Percentiles rank a stretch among this genome's conserved stretches.
Evolutionary conservation across 2,888 invertebrate genomes (phyloP).

Genomic region (Watsonalla cultraria): DNA sequence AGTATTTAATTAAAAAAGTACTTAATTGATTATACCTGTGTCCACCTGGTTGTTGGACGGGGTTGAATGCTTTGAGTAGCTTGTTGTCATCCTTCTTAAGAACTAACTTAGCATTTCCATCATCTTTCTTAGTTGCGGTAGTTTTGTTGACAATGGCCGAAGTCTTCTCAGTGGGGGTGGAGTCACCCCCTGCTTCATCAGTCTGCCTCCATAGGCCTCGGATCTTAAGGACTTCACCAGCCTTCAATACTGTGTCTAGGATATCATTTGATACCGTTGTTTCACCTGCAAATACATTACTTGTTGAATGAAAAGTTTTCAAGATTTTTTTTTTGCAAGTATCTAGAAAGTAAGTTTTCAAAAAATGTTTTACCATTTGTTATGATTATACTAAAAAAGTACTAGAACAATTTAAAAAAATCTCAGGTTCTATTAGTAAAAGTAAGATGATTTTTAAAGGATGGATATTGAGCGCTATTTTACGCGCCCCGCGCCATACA

Average conservation of each 20-base stretch:
- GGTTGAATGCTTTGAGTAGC: constrained; percentile 59
- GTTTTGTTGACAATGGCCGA: constrained; percentile 44
- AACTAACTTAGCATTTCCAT: constrained; percentile 43
- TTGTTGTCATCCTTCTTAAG: constrained; percentile 70
- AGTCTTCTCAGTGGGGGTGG: constrained; percentile 49
- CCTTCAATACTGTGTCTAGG: constrained; percentile 87
- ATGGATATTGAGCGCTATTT: too few relatives aligned
- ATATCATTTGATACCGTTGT: constrained; percentile 92
- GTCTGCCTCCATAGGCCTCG: constrained; percentile 88
- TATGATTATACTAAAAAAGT: too few relatives aligned
- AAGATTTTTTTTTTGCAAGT: too few relatives aligned
- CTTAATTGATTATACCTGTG: constrained; percentile 48
- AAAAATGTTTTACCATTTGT: too few relatives aligned
- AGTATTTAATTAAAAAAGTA: too few relatives aligned
- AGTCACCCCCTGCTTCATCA: constrained; percentile 62
- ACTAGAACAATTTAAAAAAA: too few relatives aligned
- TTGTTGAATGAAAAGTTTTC: too few relatives aligned
- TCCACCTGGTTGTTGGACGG: constrained; percentile 46
- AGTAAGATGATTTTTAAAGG: too few relatives aligned
- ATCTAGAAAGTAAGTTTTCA: too few relatives aligned
- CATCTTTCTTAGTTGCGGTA: constrained; percentile 3
- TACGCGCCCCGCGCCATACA: too few relatives aligned
- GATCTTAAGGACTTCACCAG: constrained; percentile 89
- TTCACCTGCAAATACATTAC: constrained; percentile 72
- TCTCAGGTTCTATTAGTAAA: too few relatives aligned